Base-by-base conservation (phyloP, 2,888 invertebrate species). In the Tupiocoris notatus region DNA sequence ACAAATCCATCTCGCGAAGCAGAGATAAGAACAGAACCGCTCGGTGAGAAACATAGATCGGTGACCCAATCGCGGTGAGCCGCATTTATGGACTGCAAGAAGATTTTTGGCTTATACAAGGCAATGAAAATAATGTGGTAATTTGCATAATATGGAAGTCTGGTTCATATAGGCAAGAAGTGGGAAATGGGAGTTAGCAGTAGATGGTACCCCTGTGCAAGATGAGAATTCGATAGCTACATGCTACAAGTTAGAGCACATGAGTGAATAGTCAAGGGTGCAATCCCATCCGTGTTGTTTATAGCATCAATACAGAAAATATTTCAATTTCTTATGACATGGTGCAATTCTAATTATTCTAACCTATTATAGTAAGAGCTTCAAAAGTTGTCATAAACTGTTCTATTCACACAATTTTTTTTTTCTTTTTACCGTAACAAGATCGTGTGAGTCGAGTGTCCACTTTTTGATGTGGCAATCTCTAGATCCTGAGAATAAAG, bases 31-130 rank as follows among this genome's bases (percentile, higher is more conserved):
- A 88, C 85, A 82, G 87, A 87, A 73, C 86, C 86, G 78, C 82
- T 86, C 21, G 86, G 85, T 85, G 86, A 81, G 76, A 86, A 84
- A 76, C 83, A 83, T 83, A 94, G 86, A 75, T 92, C 93, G 80
- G 91, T 90, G 81, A 94, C 90, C 94, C 94, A 94, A 82, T 93
- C 93, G 83, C 92, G 92, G 86, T 94, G 94, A 66, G 94, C 93
- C 84, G 91, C 91, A 85, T 92, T 93, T 79, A 93, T 86, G 22
- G 90, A 89, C 87, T 89, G 82, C 59, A 21, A 66, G 16, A 56
- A 39, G 25, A 64, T 20, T 0, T 54, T 2, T 16, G 3, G 56
- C 25, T 25, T 76, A 63, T 24, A 6, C 7, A 6, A n/a, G 39
- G 39, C n/a, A 64, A 20, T 9, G 3, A 62, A 17, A 58, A 17